Evolutionary conservation across 2,113 vertebrate species (phyloP), one percentile per base, ranked within the genome.

Genomic region (Passerina amoena): DNA sequence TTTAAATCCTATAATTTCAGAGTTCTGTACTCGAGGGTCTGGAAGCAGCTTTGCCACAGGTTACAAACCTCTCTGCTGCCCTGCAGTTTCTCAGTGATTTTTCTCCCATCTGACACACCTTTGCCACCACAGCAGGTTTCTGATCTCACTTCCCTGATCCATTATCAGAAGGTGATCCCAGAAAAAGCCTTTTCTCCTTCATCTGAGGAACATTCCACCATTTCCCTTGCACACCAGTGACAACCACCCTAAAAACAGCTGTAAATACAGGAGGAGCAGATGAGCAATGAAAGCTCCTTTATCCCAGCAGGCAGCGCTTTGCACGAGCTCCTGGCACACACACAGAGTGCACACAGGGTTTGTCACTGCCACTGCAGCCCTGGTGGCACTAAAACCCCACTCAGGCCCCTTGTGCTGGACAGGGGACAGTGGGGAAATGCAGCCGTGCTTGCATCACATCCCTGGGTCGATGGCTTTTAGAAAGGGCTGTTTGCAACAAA

Each of bases 181-280:
- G 35, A 60, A 57, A 88, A 71, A 88, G 15, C 86, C 31, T 77
- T 75, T 69, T 30, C 71, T 44, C 38, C 0, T 4, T 17, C 22
- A 22, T 22, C 75, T 72, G 88, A 91, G 35, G 37, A 65, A 19
- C 0, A 0, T 21, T 15, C 5, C 48, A 72, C 40, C 23, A 33
- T 71, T 77, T 33, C 44, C 80, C 57, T 57, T 15, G 33, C 9
- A 35, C 24, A 47, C 24, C 48, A 10, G 27, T 17, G 65, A 57
- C 73, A 89, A 56, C 64, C 28, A 18, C 28, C 33, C 90, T 90
- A 90, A 85, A 96, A 72, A 13, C 4, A 31, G 69, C 92, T 79
- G n/a, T 60, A 96, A 92, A 80, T 63, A 60, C 53, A 40, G 72
- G 66, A 57, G 77, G 75, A 90, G 56, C 4, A 80, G 79, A 73